phyloP scores from a whole-genome alignment of 1,140 invertebrate genomes.

The Trichogramma pretiosum region DNA sequence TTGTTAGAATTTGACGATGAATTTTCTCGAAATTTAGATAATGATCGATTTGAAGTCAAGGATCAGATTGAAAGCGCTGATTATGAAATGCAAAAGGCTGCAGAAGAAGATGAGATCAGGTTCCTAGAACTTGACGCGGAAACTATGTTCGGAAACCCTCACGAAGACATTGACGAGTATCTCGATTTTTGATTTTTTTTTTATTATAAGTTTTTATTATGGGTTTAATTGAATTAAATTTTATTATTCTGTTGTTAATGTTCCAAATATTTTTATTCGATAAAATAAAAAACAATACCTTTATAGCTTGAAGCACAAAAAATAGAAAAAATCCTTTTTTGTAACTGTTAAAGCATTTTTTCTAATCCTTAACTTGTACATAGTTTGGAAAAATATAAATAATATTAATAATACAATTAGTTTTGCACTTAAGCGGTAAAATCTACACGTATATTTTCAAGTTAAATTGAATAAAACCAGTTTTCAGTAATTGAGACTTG shows the following conservation, averaged over 20 bases:
- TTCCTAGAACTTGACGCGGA: no score
- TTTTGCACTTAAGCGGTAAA: constrained; percentile 1
- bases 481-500: no score
- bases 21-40: constrained; percentile 2
- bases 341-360: constrained; percentile 5
- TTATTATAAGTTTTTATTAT: not conserved
- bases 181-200: constrained; percentile 19
- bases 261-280: constrained; percentile 13
- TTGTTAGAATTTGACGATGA: no score
- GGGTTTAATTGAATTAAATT: no score
- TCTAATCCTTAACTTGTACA: constrained; percentile 1
- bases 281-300: constrained; percentile 13
- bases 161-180: constrained; percentile 19
- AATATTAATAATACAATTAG: constrained; percentile 5
- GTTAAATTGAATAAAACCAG: no score
- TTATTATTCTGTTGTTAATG: constrained; percentile 1
- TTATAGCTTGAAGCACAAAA: constrained; percentile 13
- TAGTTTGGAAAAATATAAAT: constrained; percentile 14
- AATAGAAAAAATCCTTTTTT: constrained; percentile 4
- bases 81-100: no score
- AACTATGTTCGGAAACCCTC: no score
- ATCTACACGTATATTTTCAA: no score
- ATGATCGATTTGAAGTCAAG: no score
- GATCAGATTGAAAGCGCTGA: no score
- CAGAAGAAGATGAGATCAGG: no score